A percentile compares a stretch with the other conserved stretches of the same genome.
phyloP scores from a whole-genome alignment of 2,888 invertebrate genomes.

The Siphonodentalium dalli region DNA sequence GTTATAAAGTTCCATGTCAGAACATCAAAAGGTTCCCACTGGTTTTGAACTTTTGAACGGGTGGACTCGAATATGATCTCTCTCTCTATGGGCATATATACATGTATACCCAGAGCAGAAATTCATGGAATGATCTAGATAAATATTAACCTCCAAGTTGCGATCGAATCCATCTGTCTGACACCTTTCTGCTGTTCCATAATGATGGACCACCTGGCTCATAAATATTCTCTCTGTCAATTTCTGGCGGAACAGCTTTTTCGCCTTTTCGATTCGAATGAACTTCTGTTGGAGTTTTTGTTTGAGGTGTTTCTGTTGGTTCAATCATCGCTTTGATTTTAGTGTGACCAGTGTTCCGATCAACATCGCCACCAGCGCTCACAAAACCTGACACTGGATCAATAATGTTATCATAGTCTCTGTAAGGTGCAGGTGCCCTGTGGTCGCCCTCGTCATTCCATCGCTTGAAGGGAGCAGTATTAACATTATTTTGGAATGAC shows the following conservation, averaged over 20 bases:
- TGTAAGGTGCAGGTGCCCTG: constrained; percentile 49
- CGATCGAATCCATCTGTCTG: constrained; percentile 53
- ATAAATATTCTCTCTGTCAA: constrained; percentile 47
- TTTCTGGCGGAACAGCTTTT: constrained; percentile 49
- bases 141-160: constrained; percentile 54
- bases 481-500: constrained; percentile 46
- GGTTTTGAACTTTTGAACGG: no score
- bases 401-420: constrained; percentile 59
- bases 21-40: no score
- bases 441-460: constrained; percentile 59
- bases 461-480: constrained; percentile 37
- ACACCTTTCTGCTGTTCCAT: constrained; percentile 58
- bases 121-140: no score
- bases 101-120: no score
- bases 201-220: constrained; percentile 54
- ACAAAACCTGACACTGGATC: constrained; percentile 63
- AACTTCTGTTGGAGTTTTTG: constrained; percentile 39
- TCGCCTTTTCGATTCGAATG: constrained; percentile 45
- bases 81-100: no score
- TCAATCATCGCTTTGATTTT: constrained; percentile 52
- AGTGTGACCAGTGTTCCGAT: constrained; percentile 52
- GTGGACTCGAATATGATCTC: no score
- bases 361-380: constrained; percentile 58
- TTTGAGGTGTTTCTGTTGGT: constrained; percentile 52
- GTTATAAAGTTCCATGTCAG: no score